Conservation (phyloP, 2,113 vertebrate species). For the Stercorarius parasiticus region DNA sequence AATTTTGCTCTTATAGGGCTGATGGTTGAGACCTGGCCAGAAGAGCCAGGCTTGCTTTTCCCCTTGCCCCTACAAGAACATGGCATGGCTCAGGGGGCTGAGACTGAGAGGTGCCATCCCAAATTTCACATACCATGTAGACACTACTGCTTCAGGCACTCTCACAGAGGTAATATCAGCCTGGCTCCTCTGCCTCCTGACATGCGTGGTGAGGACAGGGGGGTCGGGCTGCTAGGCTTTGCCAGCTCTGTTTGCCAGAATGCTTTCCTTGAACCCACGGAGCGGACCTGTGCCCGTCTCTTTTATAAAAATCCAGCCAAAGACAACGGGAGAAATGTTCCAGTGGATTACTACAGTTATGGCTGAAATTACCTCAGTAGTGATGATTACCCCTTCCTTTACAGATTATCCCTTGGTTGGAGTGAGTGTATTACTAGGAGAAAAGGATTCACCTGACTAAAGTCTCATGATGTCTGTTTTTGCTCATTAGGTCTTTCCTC, state of each 20-base stretch:
- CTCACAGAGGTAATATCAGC: accelerated
- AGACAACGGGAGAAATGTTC: background rate
- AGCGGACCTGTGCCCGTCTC: background rate
- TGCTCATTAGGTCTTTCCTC: background rate
- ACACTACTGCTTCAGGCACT: background rate
- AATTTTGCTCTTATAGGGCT: background rate
- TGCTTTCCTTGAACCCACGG: background rate
- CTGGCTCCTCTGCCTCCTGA: background rate
- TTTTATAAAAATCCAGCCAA: background rate
- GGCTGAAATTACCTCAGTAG: background rate
- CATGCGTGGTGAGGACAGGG: accelerated
- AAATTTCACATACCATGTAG: background rate
- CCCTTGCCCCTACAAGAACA: background rate
- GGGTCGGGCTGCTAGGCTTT: background rate
- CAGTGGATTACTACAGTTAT: background rate
- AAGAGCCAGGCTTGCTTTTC: background rate
- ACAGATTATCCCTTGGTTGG: background rate
- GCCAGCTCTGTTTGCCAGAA: background rate
- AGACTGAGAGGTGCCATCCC: background rate
- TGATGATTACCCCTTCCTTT: background rate
- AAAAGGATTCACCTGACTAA: background rate
- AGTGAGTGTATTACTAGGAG: background rate
- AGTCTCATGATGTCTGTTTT: background rate
- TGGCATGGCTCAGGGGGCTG: background rate
- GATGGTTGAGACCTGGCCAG: background rate